phyloP scores from a whole-genome alignment of 2,888 invertebrate genomes.

The Leucophora obtusa region DNA sequence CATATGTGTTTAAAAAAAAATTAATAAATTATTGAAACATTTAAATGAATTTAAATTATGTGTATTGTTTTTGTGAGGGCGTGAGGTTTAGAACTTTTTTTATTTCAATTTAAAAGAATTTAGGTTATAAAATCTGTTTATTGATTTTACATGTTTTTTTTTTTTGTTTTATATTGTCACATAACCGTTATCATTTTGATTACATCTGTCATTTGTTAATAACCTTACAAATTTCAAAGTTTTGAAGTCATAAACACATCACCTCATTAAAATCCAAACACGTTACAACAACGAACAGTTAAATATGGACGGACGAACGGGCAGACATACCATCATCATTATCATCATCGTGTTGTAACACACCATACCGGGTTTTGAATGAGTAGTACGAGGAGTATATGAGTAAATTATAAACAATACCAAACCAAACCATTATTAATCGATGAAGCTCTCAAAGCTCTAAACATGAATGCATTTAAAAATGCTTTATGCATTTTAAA shows the following conservation, averaged over 20 bases:
- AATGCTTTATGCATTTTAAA: slow-evolving; percentile 59
- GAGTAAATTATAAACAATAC: not conserved
- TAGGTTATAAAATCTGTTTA: slow-evolving; percentile 23
- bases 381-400: not conserved
- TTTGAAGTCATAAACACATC: not conserved
- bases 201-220: slow-evolving; percentile 61
- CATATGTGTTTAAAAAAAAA: too few relatives aligned
- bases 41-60: not conserved
- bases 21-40: not conserved
- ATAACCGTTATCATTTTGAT: slow-evolving; percentile 62
- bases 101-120: slow-evolving; percentile 25
- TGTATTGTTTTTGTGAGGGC: too few relatives aligned
- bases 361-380: slow-evolving; percentile 18
- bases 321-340: not conserved
- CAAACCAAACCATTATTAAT: slow-evolving; percentile 37
- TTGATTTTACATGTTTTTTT: slow-evolving; percentile 1
- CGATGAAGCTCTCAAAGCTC: slow-evolving; percentile 54
- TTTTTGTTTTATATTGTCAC: slow-evolving; percentile 27
- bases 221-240: slow-evolving; percentile 43
- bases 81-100: not conserved
- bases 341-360: slow-evolving; percentile 29
- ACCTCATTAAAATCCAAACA: slow-evolving; percentile 40
- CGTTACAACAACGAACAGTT: slow-evolving; percentile 21
- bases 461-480: slow-evolving; percentile 59
- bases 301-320: not conserved